Base-by-base conservation (phyloP, 2,113 vertebrate species). In the Rissa tridactyla region DNA sequence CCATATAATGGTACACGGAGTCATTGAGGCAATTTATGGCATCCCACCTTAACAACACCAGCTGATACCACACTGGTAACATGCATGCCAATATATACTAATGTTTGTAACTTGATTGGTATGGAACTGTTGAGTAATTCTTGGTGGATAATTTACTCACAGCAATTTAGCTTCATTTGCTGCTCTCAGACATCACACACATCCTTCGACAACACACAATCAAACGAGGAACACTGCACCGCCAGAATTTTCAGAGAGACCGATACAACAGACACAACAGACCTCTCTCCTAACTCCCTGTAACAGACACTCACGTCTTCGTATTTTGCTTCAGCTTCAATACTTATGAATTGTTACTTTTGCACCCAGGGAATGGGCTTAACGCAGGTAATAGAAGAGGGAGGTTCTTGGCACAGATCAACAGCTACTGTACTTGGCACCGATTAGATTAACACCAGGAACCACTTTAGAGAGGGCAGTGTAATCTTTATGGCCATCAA, bases 381-480 rank as follows among this genome's bases (percentile, higher is more conserved):
- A 49, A 57, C 22, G 12, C 70, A 87, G 66, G 73, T 69, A 87
- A 89, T 1, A 68, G 86, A 64, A 69, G 44, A 84, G 26, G 62
- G 16, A 64, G 5, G 18, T 47, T 92, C 73, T 57, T 86, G 72
- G 83, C 91, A 94, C 40, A 51, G 40, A 72, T 16, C 65, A 84
- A 21, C 66, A 87, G 62, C 86, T 84, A 68, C 86, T 61, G 61
- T 57, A 57, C 77, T 92, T 82, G 81, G 65, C 61, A 72, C 44
- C 57, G 91, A 94, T 87, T 87, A 70, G 66, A 73, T 82, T 77
- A 91, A 82, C 58, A 73, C 58, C 88, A 93, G 75, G 42, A 85
- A 64, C 54, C 64, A 55, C 84, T 90, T 88, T 7, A 34, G 62
- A 88, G 70, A 44, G 51, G 64, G 38, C 77, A 78, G 58, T 27